These are phyloP conservation scores for Amphimallon solstitiale DNA, from an alignment of 2,888 invertebrate genomes.

Conservation along the genomic window DNA sequence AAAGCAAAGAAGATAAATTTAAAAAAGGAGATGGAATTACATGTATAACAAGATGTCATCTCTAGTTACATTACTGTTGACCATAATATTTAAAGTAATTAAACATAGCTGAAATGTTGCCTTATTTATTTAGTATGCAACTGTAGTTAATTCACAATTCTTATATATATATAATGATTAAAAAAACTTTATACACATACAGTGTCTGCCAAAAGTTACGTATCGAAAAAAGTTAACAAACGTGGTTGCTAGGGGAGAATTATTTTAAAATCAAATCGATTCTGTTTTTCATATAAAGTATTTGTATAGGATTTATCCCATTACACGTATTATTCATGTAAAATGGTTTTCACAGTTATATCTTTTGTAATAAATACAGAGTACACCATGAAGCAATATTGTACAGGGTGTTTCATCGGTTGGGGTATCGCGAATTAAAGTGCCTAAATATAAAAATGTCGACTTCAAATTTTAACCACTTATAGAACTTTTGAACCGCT, in stretches of 20 bases:
- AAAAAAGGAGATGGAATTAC: conserved; percentile 1
- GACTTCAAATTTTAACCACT: too few species aligned
- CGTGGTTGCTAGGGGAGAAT: too few species aligned
- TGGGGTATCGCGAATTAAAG: too few species aligned
- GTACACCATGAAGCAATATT: too few species aligned
- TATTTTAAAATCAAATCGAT: background rate
- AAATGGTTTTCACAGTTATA: background rate
- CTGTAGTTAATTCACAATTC: conserved; percentile 35
- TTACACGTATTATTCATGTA: background rate
- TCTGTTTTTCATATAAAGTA: background rate
- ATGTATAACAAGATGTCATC: conserved; percentile 22
- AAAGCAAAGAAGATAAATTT: conserved; percentile 3
- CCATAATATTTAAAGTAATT: conserved; percentile 36
- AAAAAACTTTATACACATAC: conserved; percentile 19
- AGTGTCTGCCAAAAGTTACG: conserved; percentile 25
- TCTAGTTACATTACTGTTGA: conserved; percentile 22
- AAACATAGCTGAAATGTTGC: conserved; percentile 40
- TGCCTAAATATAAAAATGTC: too few species aligned
- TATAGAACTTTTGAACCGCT: too few species aligned
- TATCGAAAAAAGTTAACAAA: background rate
- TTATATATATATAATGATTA: conserved; percentile 15
- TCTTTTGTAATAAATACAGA: too few species aligned
- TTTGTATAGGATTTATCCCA: too few species aligned
- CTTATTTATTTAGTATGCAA: conserved; percentile 39
- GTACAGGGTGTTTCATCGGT: too few species aligned